Evolutionary conservation across 2,888 invertebrate species (phyloP), one percentile per base, ranked within the genome.

Genomic region (Spatulosminthurus flaviceps): DNA sequence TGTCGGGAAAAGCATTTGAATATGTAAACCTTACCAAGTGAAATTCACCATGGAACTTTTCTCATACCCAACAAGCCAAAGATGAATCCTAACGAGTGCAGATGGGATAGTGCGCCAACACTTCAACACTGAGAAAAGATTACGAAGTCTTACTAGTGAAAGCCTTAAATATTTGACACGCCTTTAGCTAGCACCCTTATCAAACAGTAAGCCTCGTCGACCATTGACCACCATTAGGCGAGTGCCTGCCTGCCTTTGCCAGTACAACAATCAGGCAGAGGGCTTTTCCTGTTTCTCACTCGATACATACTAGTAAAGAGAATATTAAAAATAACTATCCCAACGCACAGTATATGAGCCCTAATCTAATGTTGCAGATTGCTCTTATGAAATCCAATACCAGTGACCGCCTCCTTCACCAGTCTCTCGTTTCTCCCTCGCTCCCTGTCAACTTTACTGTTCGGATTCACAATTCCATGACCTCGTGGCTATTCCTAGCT

Each of bases 141-240:
- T 82, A 84, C 77, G 83, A 83, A 84, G 83, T 82, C 82, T 79
- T 82, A 61, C 80, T 78, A 80, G 77, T 81, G 80, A 82, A 80
- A 81, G 80, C 77, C 80, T 69, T 82, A 83, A 83, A 81, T 80
- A 82, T 81, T 82, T 82, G 83, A 83, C 82, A 84, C 84, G 83
- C 84, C 84, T 82, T 83, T 83, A 83, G 80, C 84, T 83, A 73
- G 81, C 84, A 84, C 84, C 83, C 83, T 81, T 80, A 64, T 64
- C 75, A 72, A 72, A 70, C 70, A 72, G 24, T 72, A 72, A 72
- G 72, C 72, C 72, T 72, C 34, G 34, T 34, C 26, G 29, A 73
- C 22, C 41, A 72, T 42, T 41, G 28, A 42, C 42, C 71, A 71
- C 42, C 71, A 71, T 71, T 26, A 70, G 19, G 13, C 29, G 19